Conservation (phyloP, 1,140 invertebrate genomes). For the Drosophila fuyamai region DNA sequence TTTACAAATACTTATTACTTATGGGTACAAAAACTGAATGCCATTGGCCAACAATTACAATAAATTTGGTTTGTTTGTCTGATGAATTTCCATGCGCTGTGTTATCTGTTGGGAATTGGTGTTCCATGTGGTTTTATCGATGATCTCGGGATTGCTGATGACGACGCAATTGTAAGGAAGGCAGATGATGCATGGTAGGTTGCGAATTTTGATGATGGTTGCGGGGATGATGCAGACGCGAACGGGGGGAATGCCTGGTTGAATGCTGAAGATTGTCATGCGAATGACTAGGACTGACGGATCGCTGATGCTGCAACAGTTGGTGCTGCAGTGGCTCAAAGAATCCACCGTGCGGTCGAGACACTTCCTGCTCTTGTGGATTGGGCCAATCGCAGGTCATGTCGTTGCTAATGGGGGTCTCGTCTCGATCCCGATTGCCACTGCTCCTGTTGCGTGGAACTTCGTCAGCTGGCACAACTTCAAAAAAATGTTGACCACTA, state of each 20-base stretch:
- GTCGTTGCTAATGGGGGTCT: background rate
- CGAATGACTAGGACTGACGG: background rate
- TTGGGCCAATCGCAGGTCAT: background rate
- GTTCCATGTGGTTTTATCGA: background rate
- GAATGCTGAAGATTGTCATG: too few species aligned
- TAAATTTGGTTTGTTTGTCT: conserved; percentile 13
- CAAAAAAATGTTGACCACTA: conserved; percentile 44
- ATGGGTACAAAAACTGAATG: background rate
- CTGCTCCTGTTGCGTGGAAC: background rate
- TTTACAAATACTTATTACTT: background rate
- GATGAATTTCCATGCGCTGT: background rate
- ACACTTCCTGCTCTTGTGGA: background rate
- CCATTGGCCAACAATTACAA: conserved; percentile 6
- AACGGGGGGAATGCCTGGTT: background rate
- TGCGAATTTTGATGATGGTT: too few species aligned
- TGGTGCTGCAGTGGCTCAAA: conserved; percentile 13
- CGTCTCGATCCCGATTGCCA: background rate
- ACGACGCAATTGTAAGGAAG: background rate
- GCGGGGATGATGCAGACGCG: background rate
- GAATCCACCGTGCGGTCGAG: background rate
- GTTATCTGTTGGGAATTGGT: background rate
- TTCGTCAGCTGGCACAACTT: conserved; percentile 37
- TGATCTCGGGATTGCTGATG: conserved; percentile 3
- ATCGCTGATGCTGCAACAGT: background rate
- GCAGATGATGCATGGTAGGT: too few species aligned